Evolutionary conservation across 2,113 vertebrate genomes (phyloP), one percentile per base, ranked within the genome.

Genomic region (Brachyistius frenatus): DNA sequence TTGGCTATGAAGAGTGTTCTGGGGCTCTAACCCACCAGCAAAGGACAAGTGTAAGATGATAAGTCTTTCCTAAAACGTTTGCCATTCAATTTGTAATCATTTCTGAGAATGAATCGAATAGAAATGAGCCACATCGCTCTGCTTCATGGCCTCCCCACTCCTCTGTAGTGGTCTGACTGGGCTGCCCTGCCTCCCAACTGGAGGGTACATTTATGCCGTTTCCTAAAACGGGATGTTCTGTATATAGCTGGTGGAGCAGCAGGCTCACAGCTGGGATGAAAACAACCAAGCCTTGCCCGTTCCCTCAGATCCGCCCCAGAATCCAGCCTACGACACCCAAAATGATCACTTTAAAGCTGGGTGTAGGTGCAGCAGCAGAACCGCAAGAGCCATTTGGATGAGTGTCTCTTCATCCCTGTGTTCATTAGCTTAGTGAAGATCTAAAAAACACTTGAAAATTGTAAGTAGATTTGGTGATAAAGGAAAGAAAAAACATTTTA

Each of bases 211-310:
- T 86, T 73, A 55, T 36, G 66, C 58, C 44, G 30, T 47, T 57
- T 66, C 71, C 80, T 61, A 84, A 86, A 90, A 83, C 37, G 54
- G 64, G 55, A 86, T 55, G 69, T 73, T 86, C 76, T 83, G 81
- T 77, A 62, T 88, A 71, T 89, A 91, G 76, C 39, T 58, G 63
- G 61, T 46, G 14, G 75, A 61, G 86, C 46, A 78, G 82, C 60
- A 70, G 68, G 52, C 68, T 74, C 55, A 83, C 80, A 88, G 88
- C 85, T 84, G 76, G 78, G 69, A 85, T 71, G 55, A 79, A 85
- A 83, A 64, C 50, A 66, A 71, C 63, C 74, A 4, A 15, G 62
- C 60, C 56, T 56, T 73, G 53, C 14, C 70, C 6, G 0, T 46
- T 54, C n/a, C 66, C 60, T 76, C 76, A 73, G 60, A 78, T 63